Evolutionary conservation across 2,888 invertebrate species (phyloP), one percentile per base, ranked within the genome.

Genomic region (Cheilosia pagana): DNA sequence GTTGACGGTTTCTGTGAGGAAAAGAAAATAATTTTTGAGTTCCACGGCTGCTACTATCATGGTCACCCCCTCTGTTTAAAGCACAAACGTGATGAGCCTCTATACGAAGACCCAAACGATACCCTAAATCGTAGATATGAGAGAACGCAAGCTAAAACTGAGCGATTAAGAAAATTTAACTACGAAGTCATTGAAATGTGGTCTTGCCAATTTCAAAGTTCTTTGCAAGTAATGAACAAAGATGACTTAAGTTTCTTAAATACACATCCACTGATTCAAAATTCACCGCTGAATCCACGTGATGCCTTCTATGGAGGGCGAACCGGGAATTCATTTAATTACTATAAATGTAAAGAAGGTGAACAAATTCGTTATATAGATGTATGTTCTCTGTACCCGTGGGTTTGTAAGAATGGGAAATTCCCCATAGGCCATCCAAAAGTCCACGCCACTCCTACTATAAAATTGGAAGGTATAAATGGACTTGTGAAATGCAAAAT

Each of bases 311-410:
- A 78, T 63, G 28, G 21, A 43, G 0, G 78, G 1, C 28, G 28
- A 28, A 28, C 28, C 28, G 28, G 28, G 2, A 28, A 28, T 28
- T 7, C 28, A 7, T 28, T 28, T 8, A 28, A 28, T 28, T 28
- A 28, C 2, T 28, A 28, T 28, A 28, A 28, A 28, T 28, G 28
- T 28, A 28, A 28, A 28, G 28, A 28, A 28, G 28, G 79, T 3
- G 89, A 88, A 52, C 86, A 88, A 81, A 88, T 89, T n/a, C 52
- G 52, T 3, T 89, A 89, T 68, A 55, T 87, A 1, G 88, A 89
- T 72, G 83, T 89, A 2, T 88, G 88, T 82, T 87, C 87, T 0
- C 52, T 89, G 3, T 89, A 90, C 65, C 89, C 89, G 0, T 89
- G 53, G 35, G 82, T 88, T 8, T 88, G 86, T 72, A 45, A 53